A percentile compares a stretch with the other conserved stretches of the same genome.
These are phyloP conservation scores for Mesorhabditis belari DNA, from an alignment of 2,888 invertebrate genomes.

Conservation along the genomic window DNA sequence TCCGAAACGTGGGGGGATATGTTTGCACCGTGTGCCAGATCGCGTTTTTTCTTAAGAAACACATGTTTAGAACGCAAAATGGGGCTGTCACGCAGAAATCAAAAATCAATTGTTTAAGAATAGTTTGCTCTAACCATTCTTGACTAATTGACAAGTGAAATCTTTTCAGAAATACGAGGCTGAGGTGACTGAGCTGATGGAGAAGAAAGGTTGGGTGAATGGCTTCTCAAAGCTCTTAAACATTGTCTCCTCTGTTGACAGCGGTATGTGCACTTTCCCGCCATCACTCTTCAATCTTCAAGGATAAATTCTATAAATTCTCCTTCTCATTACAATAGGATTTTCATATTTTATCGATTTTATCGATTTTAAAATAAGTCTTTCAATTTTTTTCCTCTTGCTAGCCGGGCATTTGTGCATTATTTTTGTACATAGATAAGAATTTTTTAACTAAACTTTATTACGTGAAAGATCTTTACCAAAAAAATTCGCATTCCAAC, in stretches of 20 bases:
- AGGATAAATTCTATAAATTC: conserved; percentile 17
- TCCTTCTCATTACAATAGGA: not conserved
- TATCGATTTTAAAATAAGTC: conserved; percentile 2
- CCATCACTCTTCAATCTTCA: conserved; percentile 49
- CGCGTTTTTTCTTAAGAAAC: too few relatives aligned
- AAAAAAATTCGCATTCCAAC: too few relatives aligned
- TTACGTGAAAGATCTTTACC: too few relatives aligned
- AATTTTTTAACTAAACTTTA: too few relatives aligned
- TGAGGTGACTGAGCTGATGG: conserved; percentile 40
- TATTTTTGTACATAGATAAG: too few relatives aligned
- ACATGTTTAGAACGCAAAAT: too few relatives aligned
- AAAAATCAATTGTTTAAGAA: too few relatives aligned
- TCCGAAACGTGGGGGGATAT: too few relatives aligned
- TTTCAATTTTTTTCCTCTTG: conserved; percentile 15
- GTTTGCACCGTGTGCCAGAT: too few relatives aligned
- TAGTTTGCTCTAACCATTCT: too few relatives aligned
- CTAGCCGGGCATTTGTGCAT: conserved; percentile 11
- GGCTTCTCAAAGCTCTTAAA: conserved; percentile 51
- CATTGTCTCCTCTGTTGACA: conserved; percentile 51
- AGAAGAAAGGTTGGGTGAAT: conserved; percentile 48
- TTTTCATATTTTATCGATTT: not conserved
- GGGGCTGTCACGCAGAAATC: too few relatives aligned
- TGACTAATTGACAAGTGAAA: not conserved
- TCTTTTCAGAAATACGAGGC: conserved; percentile 41
- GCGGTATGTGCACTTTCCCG: conserved; percentile 52